Evolutionary conservation across 2,888 invertebrate species (phyloP), one percentile per base, ranked within the genome.

Genomic region (Drosophila buzzatii): DNA sequence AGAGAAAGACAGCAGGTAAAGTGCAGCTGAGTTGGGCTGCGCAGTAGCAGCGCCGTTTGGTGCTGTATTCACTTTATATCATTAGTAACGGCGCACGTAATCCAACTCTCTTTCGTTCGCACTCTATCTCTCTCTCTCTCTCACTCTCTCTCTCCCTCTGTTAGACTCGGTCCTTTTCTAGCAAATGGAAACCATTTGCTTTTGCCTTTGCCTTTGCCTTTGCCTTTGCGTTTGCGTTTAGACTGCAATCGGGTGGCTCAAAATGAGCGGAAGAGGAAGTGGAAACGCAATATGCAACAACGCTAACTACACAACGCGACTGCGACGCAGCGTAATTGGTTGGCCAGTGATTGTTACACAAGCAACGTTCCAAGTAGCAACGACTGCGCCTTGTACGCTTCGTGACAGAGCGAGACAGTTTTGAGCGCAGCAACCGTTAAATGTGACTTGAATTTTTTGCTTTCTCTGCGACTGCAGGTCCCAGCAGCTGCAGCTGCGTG

Each of bases 211-310:
- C 49, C 18, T 51, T 51, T 49, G 33, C 20, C 35, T 20, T 8
- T 39, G 37, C 53, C n/a, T 37, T 27, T 39, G 55, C 14, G n/a
- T 41, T 41, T 55, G 41, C 55, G 41, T 55, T 53, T 53, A 45
- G 60, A 44, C 41, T 70, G 73, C 61, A 65, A 53, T 53, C 53
- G 57, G 69, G 63, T 55, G 73, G 70, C 68, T 66, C 59, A 60
- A 73, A 79, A 70, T 73, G 79, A 88, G 73, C 86, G 86, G 86
- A 86, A 86, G 86, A 86, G 89, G 86, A 86, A 86, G 86, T 86
- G 76, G 85, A 84, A 86, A 88, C 62, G 82, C 85, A 86, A 82
- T 86, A 82, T 87, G 85, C 85, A 88, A 79, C 75, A 79, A 76
- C 66, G 66, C 57, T 64, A 68, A 73, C 76, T 66, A 72, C 71